Base-by-base conservation (phyloP, 35 echinoderm and acorn worm genomes). In the Anneissia japonica region DNA sequence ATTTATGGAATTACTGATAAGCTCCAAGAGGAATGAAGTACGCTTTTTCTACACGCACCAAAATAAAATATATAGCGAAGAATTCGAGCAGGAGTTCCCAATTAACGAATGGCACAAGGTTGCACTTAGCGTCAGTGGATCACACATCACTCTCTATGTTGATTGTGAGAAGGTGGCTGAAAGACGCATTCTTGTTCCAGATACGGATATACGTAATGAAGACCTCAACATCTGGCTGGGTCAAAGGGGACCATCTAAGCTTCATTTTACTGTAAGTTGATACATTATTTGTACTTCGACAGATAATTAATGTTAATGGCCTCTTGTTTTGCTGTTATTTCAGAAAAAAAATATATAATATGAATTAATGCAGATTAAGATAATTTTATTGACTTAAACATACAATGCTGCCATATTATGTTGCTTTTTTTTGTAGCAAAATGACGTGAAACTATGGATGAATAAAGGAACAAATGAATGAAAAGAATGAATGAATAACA, bases 1-100 rank as follows among this genome's bases (percentile, higher is more conserved):
- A 72, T 97, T 90, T 38, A 74, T 97, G 94, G 94, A 97, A 26
- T 36, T 97, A 5, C 90, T 97, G 74, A 79, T 92, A 39, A 97
- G 94, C 40, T 92, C 94, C 17, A 89, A 91, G 73, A 92, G 83
- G 74, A 40, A 81, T 12, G 85, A 97, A 64, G 87, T 97, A n/a
- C 87, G 87, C 21, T 90, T 97, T 43, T 97, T 87, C 84, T 97
- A 97, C 90, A 86, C 86, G 3, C 90, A 89, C 32, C 31, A 92
- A 12, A 84, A 77, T 34, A 77, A 91, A 28, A 88, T 97, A 17
- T 72, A 84, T 45, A 85, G 34, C 19, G 94, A 97, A 35, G 40
- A 72, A 3, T 86, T 89, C 46, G 55, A 81, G 0, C 80, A 84
- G 11, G 86, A 80, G 7, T 74, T 92, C 26, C 13, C 72, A 31